phyloP scores from a whole-genome alignment of 2,888 invertebrate genomes.

The Sycophila texana region DNA sequence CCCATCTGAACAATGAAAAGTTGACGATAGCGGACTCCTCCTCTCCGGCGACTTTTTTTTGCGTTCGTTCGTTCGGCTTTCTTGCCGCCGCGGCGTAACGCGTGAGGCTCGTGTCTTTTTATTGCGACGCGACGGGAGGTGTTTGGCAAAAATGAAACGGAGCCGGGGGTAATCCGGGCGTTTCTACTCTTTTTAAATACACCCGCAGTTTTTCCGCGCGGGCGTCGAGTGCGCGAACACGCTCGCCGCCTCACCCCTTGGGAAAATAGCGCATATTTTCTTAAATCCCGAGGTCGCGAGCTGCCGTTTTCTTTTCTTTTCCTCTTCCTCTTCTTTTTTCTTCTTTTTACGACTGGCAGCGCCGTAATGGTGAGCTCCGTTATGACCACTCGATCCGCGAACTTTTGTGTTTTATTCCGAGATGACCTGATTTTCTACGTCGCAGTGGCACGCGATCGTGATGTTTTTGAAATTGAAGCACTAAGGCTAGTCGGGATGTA shows the following conservation, averaged over 20 bases:
- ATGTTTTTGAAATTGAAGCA: no score
- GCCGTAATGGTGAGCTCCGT: conserved; percentile 15
- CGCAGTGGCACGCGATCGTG: no score
- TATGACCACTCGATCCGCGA: conserved; percentile 31
- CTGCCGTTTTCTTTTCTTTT: not conserved
- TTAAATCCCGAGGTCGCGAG: not conserved
- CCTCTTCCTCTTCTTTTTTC: not conserved
- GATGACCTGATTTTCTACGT: conserved; percentile 11
- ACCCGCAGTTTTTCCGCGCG: not conserved
- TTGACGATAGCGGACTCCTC: conserved; percentile 29
- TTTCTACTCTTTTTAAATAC: no score
- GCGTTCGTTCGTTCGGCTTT: not conserved
- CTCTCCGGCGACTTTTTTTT: conserved; percentile 17
- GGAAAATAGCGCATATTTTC: not conserved
- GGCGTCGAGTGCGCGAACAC: not conserved
- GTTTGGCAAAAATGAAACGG: no score
- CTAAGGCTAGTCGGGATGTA: no score
- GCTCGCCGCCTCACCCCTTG: conserved; percentile 2
- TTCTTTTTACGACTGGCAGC: not conserved
- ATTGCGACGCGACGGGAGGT: no score
- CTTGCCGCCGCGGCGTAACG: no score
- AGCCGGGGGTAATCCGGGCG: no score
- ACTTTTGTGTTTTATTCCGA: conserved; percentile 22
- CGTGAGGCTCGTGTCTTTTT: no score
- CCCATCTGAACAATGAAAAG: conserved; percentile 34